Evolutionary conservation across 2,888 invertebrate species (phyloP), one percentile per base, ranked within the genome.

Genomic region (Microplitis manilae): DNA sequence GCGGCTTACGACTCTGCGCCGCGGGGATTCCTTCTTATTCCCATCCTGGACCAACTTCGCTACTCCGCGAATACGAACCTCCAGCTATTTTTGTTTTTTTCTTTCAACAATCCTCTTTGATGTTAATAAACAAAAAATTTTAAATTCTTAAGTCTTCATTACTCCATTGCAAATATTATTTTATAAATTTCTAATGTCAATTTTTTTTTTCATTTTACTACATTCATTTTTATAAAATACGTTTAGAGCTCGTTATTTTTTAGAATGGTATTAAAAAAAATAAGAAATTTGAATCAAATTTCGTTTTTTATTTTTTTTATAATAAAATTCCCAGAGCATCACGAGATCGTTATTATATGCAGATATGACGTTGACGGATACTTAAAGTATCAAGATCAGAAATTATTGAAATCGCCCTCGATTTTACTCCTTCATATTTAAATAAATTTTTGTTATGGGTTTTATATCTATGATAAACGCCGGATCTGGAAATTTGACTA

Each of bases 361-460:
- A 79, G 78, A 81, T 81, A 80, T 76, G 78, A 80, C 79, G 67
- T 79, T 81, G 79, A 79, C 64, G 79, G 72, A 79, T 77, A 59
- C 65, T 77, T 76, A 80, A 80, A 84, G 81, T 83, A 83, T 81
- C 75, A 81, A 80, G 69, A 79, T 78, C 70, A 74, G 79, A 76
- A 83, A 85, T 84, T 83, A 85, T 82, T 80, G 79, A 84, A 86
- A 86, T 85, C 82, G 84, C 77, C 50, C 50, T 79, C 79, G 77
- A 78, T 75, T 68, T 80, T 80, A 78, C 73, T 60, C 75, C 7
- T 59, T 9, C 7, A 20, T 68, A 30, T 30, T 30, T 30, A 30
- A 30, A 30, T 30, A 30, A 30, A 30, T 30, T 30, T 30, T 30
- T 30, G 20, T 30, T 30, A 30, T 30, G 30, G 30, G 30, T 30